Conservation (phyloP, 2,797 vertebrate species). For the Champsocephalus esox region DNA sequence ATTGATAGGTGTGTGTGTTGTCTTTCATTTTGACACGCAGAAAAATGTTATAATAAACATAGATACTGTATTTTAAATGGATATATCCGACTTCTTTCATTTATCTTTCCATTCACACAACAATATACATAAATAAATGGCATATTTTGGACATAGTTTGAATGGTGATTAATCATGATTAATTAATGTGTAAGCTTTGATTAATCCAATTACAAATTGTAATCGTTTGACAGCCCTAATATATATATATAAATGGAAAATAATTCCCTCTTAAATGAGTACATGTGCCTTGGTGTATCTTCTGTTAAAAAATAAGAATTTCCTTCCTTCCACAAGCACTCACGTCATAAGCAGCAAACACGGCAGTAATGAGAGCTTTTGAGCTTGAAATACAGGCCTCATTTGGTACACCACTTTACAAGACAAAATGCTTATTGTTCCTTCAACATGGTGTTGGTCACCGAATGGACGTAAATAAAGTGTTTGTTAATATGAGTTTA, state of each 20-base stretch:
- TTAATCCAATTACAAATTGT: too few relatives aligned
- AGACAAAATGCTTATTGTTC: neutral
- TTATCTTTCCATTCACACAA: too few relatives aligned
- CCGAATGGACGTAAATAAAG: neutral
- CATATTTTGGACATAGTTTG: too few relatives aligned
- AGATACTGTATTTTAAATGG: too few relatives aligned
- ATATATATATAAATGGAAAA: neutral
- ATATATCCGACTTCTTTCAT: too few relatives aligned
- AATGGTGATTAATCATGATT: too few relatives aligned
- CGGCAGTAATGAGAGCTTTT: neutral
- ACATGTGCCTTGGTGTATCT: neutral
- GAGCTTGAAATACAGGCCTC: neutral
- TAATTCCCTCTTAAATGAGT: neutral
- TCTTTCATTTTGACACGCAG: too few relatives aligned
- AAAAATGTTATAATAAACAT: too few relatives aligned
- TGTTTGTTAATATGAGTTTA: neutral
- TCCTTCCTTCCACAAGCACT: constrained; percentile 1
- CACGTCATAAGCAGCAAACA: neutral
- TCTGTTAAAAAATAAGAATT: neutral
- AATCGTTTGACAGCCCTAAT: too few relatives aligned
- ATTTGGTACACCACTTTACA: neutral
- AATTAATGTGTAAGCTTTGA: too few relatives aligned
- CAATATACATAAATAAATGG: too few relatives aligned
- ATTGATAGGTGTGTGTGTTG: too few relatives aligned
- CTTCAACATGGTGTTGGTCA: neutral